Conservation (phyloP, 2,888 invertebrate species). For the Stenodera caucasica region DNA sequence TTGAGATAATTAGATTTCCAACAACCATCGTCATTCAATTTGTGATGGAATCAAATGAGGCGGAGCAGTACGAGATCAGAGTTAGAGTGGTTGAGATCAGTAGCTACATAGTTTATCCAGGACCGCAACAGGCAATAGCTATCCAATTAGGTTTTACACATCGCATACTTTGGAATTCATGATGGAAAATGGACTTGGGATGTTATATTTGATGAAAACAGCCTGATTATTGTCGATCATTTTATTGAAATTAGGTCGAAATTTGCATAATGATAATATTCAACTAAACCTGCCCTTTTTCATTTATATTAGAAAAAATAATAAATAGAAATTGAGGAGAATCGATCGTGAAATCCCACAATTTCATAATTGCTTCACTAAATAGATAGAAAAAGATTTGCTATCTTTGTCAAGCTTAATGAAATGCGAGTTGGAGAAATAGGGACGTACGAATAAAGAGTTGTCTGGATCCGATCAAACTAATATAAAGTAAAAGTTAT, state of each 20-base stretch:
- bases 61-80: conserved; percentile 35
- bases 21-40: conserved; percentile 25
- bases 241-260: conserved; percentile 41
- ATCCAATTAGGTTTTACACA: conserved; percentile 44
- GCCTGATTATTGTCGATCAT: conserved; percentile 34
- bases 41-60: conserved; percentile 29
- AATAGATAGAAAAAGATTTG: no score
- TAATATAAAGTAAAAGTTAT: no score
- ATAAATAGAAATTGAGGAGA: no score
- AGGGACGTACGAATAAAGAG: no score
- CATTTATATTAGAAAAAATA: no score
- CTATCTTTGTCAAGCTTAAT: no score
- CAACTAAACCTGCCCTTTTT: no score
- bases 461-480: no score
- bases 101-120: conserved; percentile 40
- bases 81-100: conserved; percentile 34
- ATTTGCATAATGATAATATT: conserved; percentile 22
- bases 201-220: conserved; percentile 37
- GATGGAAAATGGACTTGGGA: conserved; percentile 34
- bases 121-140: conserved; percentile 40
- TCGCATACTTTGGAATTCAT: conserved; percentile 39
- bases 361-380: no score
- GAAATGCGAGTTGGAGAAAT: no score
- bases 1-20: background rate
- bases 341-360: no score